A percentile compares a stretch with the other conserved stretches of the same genome.
These are phyloP conservation scores for Apaloderma vittatum DNA, from an alignment of 2,113 vertebrate species.

Conservation along the genomic window DNA sequence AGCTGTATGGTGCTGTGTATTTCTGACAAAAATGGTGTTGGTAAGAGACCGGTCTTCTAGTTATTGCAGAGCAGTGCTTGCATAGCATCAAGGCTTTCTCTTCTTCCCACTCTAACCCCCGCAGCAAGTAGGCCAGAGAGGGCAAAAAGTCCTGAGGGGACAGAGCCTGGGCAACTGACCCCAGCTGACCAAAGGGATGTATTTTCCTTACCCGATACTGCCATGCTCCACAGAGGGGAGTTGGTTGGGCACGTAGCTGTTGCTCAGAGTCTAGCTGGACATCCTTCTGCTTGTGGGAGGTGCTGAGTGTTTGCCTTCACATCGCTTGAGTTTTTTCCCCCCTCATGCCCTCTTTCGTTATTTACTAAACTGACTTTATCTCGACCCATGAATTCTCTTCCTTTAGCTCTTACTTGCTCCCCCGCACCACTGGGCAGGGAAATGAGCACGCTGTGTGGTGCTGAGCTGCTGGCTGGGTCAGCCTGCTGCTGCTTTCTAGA, in stretches of 20 bases:
- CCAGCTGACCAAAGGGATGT: background rate
- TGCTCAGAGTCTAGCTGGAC: background rate
- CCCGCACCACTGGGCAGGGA: background rate
- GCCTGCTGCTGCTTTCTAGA: rapidly evolving
- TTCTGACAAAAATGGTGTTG: background rate
- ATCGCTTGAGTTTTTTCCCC: background rate
- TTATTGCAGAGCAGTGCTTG: background rate
- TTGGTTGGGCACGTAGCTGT: background rate
- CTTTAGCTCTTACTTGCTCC: background rate
- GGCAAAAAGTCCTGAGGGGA: background rate
- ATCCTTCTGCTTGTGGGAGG: background rate
- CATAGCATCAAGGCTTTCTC: background rate
- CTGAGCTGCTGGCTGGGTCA: background rate
- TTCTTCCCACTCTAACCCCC: background rate
- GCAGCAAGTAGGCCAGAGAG: background rate
- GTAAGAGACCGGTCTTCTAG: background rate
- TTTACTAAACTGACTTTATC: background rate
- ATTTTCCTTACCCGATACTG: background rate
- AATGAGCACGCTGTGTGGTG: background rate
- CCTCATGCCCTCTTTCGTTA: background rate
- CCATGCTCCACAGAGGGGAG: background rate
- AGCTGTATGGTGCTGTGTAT: background rate
- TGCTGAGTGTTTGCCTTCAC: background rate
- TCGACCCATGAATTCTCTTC: background rate
- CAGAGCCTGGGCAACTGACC: background rate